Evolutionary conservation across 2,888 invertebrate genomes (phyloP).

Genomic region (Spodoptera picta): DNA sequence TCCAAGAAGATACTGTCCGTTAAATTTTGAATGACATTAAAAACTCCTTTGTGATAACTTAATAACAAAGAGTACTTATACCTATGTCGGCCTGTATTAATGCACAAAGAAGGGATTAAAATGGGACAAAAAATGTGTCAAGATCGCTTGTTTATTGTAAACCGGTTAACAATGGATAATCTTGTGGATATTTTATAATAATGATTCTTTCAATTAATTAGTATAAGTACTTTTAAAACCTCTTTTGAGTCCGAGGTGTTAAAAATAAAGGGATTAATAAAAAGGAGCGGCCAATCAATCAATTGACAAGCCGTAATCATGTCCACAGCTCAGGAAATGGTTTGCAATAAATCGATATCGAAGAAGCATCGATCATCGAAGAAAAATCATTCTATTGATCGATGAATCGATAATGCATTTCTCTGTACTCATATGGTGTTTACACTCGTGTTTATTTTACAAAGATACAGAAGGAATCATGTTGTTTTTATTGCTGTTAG

Average conservation of each 20-base stretch:
- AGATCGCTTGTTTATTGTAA: constrained; percentile 19
- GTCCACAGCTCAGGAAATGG: constrained; percentile 15
- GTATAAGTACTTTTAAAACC: too few relatives aligned
- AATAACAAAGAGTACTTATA: constrained; percentile 2
- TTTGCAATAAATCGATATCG: constrained; percentile 28
- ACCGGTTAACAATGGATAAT: constrained; percentile 6
- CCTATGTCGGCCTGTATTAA: neutral
- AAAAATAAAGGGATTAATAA: too few relatives aligned
- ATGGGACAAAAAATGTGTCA: constrained; percentile 17
- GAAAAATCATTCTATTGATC: constrained; percentile 45
- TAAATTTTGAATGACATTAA: neutral
- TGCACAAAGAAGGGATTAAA: constrained; percentile 12
- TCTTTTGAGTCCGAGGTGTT: too few relatives aligned
- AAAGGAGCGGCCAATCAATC: constrained; percentile 4
- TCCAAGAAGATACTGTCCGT: neutral
- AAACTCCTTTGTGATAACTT: neutral
- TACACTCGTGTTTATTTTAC: constrained; percentile 31
- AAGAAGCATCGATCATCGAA: constrained; percentile 41
- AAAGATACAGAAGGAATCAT: constrained; percentile 9
- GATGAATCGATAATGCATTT: constrained; percentile 32
- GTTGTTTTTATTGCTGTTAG: neutral
- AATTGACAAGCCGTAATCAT: constrained; percentile 17
- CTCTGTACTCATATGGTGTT: constrained; percentile 29
- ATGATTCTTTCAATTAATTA: neutral
- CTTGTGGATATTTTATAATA: neutral